Conservation (phyloP, 2,113 vertebrate species). For the Apaloderma vittatum region DNA sequence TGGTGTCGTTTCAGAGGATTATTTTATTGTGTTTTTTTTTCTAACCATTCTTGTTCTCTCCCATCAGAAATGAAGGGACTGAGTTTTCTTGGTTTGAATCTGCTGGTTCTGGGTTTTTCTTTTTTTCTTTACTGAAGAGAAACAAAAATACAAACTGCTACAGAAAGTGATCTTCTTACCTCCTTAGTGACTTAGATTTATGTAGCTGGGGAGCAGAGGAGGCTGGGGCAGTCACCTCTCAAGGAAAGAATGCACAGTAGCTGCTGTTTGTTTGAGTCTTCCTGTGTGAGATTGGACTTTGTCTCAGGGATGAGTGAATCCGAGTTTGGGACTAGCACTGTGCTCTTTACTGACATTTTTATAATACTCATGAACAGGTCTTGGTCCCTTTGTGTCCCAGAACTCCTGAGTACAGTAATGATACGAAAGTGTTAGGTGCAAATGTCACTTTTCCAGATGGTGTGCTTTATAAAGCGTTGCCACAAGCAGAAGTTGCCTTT, state of each 20-base stretch:
- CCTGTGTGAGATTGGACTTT: not conserved
- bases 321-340: not conserved
- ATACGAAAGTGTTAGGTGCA: not conserved
- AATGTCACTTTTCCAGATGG: not conserved
- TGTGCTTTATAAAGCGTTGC: not conserved
- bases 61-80: not conserved
- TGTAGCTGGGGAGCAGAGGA: not conserved
- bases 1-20: not conserved
- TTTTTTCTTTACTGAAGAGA: not conserved
- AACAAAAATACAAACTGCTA: not conserved
- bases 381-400: not conserved
- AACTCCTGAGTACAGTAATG: not conserved
- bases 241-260: not conserved
- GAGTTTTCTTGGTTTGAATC: not conserved
- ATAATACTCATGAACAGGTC: not conserved
- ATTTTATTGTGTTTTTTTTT: not conserved
- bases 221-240: not conserved
- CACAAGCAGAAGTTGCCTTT: not conserved
- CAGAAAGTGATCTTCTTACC: not conserved
- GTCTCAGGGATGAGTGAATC: not conserved
- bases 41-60: not conserved
- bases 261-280: not conserved
- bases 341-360: not conserved
- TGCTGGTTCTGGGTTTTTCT: not conserved
- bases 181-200: not conserved